Evolutionary conservation across 2,797 vertebrate species (phyloP), one percentile per base, ranked within the genome.

Genomic region (Xiphorhynchus erythropygius): DNA sequence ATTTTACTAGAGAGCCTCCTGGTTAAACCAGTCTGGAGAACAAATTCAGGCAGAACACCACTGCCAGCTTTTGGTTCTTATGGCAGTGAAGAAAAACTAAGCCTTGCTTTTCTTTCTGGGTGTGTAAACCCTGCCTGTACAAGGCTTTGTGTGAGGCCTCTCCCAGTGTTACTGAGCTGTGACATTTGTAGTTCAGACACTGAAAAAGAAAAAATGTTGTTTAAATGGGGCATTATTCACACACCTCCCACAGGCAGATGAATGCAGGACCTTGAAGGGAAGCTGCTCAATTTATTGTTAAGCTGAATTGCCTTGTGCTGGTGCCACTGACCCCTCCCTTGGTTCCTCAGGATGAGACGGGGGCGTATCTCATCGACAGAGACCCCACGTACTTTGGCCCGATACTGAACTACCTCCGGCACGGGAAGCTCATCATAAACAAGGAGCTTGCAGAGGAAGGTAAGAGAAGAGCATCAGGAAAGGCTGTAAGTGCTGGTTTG

Each of bases 371-470:
- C 96, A 99, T 99, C 53, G 99, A 99, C 97, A 98, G 99, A 93
- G 99, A 99, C 96, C 99, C 99, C 90, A 99, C 99, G 0, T 99
- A 99, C 96, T 99, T 99, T 28, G 99, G 99, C 41, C 99, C 99
- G 4, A 99, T 99, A 85, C 98, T 99, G 68, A 99, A 99, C 97
- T 99, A 99, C 98, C 98, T 99, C 93, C 98, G 99, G 37, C 99
- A 99, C 1, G 99, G 99, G 84, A 99, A 99, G 94, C 98, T 99
- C 92, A 99, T 99, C 97, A 98, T 99, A 93, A 99, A 99, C 89
- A 99, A 99, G 96, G 99, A 99, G 86, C 96, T 99, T 84, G 99
- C 99, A 22, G 99, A 99, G 89, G 99, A 99, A 98, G 99, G 99
- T 99, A 95, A 98, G 97, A 79, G 32, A n/a, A 41, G 7, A 39